Evolutionary conservation across 2,888 invertebrate genomes (phyloP), one percentile per base, ranked within the genome.

Genomic region (Druceiella hillmani): DNA sequence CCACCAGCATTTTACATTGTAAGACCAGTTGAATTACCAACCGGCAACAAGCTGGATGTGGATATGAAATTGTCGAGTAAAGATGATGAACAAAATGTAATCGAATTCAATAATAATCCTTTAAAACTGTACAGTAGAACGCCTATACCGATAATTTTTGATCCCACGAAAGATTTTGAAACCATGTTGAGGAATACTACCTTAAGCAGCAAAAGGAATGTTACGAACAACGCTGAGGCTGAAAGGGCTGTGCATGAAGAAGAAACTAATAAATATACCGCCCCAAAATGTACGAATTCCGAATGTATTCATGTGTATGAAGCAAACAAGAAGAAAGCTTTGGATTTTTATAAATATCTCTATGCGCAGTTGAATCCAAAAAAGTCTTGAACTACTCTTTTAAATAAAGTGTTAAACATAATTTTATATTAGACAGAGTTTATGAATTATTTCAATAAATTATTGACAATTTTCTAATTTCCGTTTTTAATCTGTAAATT

Each of bases 271-370:
- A 57, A 55, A 2, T 69, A 68, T 41, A 56, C 62, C 0, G 66
- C 65, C 0, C 46, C 54, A 3, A 58, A 62, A 11, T 68, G 70
- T 39, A 56, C 62, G 10, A 64, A 59, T 34, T 64, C 59, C 31
- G 60, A n/a, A n/a, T n/a, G n/a, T n/a, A n/a, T n/a, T n/a, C n/a
- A n/a, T n/a, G n/a, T n/a, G n/a, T n/a, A n/a, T n/a, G n/a, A 54
- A 2, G 63, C 62, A 0, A 61, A 67, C 44, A 64, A 71, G 42
- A 62, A 69, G 45, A 68, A 65, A 51, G 72, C 71, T 7, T 53
- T 71, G 29, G 69, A 71, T 45, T 71, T 70, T 49, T 72, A 72
- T 49, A 72, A 67, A 55, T 70, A 69, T 44, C 64, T 72, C 3
- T 71, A 69, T 49, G 66, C 70, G 3, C 71, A 71, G 41, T 45